phyloP scores from a whole-genome alignment of 2,113 vertebrate genomes.

The Prunella fulvescens region DNA sequence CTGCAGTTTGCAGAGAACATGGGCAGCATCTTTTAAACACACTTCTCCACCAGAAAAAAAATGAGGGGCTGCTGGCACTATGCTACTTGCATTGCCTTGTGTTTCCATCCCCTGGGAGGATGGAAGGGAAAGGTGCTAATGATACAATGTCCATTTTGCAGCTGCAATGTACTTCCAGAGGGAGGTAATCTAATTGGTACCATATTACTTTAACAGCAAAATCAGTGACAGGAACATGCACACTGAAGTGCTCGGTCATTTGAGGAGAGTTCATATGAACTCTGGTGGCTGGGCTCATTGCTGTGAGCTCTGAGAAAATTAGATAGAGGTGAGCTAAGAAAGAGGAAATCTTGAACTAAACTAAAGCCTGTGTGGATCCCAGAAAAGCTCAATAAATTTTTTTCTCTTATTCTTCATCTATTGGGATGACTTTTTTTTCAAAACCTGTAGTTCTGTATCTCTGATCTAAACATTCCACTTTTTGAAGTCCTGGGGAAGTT shows the following conservation, averaged over 20 bases:
- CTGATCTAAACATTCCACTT: background rate
- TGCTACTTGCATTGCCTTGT: background rate
- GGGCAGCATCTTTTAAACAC: background rate
- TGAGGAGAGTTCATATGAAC: constrained; percentile 31
- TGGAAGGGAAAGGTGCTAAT: constrained; percentile 42
- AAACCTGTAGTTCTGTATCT: background rate
- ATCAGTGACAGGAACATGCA: background rate
- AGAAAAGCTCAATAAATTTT: background rate
- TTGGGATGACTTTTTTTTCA: background rate
- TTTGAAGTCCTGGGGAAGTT: background rate
- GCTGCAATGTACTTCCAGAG: constrained; percentile 52
- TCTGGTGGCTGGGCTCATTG: constrained; percentile 3
- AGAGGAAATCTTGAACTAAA: background rate
- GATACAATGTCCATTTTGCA: constrained; percentile 48
- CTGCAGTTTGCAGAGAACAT: background rate
- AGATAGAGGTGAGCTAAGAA: background rate
- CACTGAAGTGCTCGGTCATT: background rate
- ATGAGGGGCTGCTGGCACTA: background rate
- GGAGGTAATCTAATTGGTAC: constrained; percentile 63
- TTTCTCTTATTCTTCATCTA: background rate
- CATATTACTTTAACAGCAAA: constrained; percentile 46
- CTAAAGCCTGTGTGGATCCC: background rate
- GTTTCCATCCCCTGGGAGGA: background rate
- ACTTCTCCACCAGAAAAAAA: background rate
- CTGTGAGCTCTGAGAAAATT: constrained; percentile 7